These are phyloP conservation scores for Tenualosa thibaudeaui DNA, from an alignment of 2,797 vertebrate genomes.

Conservation along the genomic window DNA sequence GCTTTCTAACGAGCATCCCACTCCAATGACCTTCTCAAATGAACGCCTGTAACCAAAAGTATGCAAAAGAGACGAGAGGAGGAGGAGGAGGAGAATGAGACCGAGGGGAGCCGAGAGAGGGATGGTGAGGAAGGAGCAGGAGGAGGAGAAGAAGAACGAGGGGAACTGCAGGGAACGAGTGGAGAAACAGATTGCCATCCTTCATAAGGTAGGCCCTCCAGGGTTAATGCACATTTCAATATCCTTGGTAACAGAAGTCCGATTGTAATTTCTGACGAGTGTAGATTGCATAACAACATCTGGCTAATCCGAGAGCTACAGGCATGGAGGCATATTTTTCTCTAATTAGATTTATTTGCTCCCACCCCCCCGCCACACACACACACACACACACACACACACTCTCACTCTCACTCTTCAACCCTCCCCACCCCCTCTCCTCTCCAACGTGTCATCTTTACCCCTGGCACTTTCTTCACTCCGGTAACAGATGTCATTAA, in stretches of 20 bases:
- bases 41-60: constrained; percentile 45
- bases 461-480: constrained; percentile 64
- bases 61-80: constrained; percentile 36
- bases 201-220: constrained; percentile 91
- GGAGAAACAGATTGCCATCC: constrained; percentile 74
- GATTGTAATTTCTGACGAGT: constrained; percentile 91
- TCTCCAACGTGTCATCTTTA: constrained; percentile 64
- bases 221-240: constrained; percentile 95
- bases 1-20: constrained; percentile 41
- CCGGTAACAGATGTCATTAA: constrained; percentile 65
- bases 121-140: constrained; percentile 32
- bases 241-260: constrained; percentile 88
- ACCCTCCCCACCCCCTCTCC: neutral
- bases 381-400: neutral
- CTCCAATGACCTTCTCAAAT: constrained; percentile 52
- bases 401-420: constrained; percentile 31
- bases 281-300: constrained; percentile 82
- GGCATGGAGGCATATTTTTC: constrained; percentile 64
- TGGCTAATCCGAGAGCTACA: constrained; percentile 75
- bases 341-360: constrained; percentile 74
- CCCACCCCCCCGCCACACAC: constrained; percentile 39
- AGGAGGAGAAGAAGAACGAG: constrained; percentile 33
- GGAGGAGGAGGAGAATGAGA: constrained; percentile 2
- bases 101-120: constrained; percentile 57
- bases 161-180: neutral